Conservation (phyloP, 2,113 vertebrate species). For the Heloderma charlesbogerti region DNA sequence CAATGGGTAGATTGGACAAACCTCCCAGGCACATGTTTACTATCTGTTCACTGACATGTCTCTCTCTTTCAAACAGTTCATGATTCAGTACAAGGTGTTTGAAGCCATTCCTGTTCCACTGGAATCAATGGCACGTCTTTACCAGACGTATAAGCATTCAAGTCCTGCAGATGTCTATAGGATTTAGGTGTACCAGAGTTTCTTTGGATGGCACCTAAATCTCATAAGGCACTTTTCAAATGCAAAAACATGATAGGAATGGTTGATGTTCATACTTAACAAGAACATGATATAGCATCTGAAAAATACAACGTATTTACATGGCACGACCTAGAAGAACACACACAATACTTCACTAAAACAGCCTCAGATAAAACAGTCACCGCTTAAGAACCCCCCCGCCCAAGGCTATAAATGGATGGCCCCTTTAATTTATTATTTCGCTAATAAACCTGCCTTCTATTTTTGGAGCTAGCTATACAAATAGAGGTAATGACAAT, state of each 20-base stretch:
- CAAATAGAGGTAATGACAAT: background rate
- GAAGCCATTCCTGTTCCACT: background rate
- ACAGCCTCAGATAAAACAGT: background rate
- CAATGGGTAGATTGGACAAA: background rate
- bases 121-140: background rate
- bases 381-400: background rate
- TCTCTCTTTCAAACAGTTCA: background rate
- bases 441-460: background rate
- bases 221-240: background rate
- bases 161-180: background rate
- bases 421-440: background rate
- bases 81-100: background rate
- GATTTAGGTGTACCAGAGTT: background rate
- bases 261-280: background rate
- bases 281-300: background rate
- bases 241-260: background rate
- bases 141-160: background rate
- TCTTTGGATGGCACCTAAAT: background rate
- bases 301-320: background rate
- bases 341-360: too few relatives aligned
- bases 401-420: background rate
- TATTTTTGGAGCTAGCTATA: background rate
- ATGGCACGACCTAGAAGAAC: background rate
- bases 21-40: too few relatives aligned
- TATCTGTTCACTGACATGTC: background rate